Conservation (phyloP, 1,140 invertebrate species). For the Orius insidiosus region DNA sequence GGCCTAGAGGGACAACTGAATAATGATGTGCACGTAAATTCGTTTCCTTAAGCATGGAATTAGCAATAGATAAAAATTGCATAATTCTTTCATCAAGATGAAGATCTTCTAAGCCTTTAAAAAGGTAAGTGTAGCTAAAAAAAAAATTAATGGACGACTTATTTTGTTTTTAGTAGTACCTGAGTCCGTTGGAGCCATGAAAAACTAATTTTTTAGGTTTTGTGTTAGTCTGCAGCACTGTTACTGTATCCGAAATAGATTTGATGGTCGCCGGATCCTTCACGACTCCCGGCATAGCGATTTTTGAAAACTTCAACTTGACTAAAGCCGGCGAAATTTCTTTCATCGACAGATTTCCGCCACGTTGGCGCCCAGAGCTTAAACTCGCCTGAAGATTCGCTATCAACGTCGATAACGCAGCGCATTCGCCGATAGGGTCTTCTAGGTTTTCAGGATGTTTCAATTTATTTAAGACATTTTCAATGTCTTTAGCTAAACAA, state of each 20-base stretch:
- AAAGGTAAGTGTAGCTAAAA: constrained; percentile 75
- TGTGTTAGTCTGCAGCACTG: constrained; percentile 93
- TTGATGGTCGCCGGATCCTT: constrained; percentile 51
- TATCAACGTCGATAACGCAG: not conserved
- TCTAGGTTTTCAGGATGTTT: constrained; percentile 29
- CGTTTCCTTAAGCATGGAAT: constrained; percentile 68
- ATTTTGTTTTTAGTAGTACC: constrained; percentile 27
- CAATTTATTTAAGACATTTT: constrained; percentile 54
- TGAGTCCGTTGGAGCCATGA: constrained; percentile 81
- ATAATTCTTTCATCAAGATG: constrained; percentile 97
- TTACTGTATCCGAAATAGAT: constrained; percentile 67
- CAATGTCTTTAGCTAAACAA: constrained; percentile 36
- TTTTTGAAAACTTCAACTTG: constrained; percentile 59
- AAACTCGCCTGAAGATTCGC: constrained; percentile 26
- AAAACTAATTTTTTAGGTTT: constrained; percentile 96
- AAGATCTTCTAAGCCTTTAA: constrained; percentile 95
- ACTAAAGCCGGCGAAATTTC: constrained; percentile 76
- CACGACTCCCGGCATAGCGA: constrained; percentile 86
- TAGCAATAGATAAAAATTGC: constrained; percentile 91
- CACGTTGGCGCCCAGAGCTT: constrained; percentile 35
- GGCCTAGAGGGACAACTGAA: constrained; percentile 88
- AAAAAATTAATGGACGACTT: too few species aligned
- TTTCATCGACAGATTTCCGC: constrained; percentile 62
- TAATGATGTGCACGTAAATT: constrained; percentile 64
- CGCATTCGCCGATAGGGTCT: not conserved